Conservation (phyloP, 2,113 vertebrate species). For the Fregata magnificens region DNA sequence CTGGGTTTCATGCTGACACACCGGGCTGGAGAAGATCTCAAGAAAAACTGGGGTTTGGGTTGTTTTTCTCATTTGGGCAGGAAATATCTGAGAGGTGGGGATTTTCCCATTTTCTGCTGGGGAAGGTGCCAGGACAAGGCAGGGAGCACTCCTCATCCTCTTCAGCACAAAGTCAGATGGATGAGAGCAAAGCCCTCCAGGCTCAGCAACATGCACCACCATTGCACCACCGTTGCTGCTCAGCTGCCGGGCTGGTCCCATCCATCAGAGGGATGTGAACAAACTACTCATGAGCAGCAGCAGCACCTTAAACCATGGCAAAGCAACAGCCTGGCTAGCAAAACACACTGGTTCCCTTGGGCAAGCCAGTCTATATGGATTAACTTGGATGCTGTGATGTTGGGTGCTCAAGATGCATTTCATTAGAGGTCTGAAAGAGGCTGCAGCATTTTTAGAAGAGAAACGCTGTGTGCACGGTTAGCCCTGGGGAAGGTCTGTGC, state of each 20-base stretch:
- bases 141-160: neutral
- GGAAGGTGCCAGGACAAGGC: neutral
- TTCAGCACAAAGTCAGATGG: neutral
- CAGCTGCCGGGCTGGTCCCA: neutral
- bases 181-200: neutral
- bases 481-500: neutral
- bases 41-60: neutral
- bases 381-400: neutral
- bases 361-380: rapidly evolving
- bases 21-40: neutral
- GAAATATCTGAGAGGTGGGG: neutral
- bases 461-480: neutral
- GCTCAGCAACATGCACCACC: neutral
- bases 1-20: neutral
- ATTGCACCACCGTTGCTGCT: neutral
- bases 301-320: neutral
- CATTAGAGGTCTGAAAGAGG: neutral
- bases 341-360: neutral
- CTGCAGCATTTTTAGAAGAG: neutral
- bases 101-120: neutral
- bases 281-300: neutral
- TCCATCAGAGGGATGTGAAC: neutral
- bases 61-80: neutral
- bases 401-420: neutral
- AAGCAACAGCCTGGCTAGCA: neutral